Percentiles rank a stretch among this genome's conserved stretches.
Conservation (phyloP, 2,888 invertebrate species). For the Isotomurus palustris region DNA sequence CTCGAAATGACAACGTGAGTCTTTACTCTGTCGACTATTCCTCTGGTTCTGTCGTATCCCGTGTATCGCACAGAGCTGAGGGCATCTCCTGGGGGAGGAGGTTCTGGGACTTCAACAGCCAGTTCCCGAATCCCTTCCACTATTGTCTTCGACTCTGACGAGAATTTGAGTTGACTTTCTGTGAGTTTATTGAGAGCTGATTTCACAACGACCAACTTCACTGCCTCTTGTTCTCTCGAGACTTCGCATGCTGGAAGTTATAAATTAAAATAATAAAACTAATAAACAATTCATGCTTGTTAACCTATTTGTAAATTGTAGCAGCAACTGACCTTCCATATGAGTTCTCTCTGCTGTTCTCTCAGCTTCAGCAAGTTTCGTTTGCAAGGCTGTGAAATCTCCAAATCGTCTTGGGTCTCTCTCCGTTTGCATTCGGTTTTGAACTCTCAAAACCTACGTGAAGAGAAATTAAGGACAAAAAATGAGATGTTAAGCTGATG, state of each 20-base stretch:
- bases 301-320: not conserved
- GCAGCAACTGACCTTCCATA: slow-evolving; percentile 51
- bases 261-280: not conserved
- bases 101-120: slow-evolving; percentile 53
- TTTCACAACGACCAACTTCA: slow-evolving; percentile 54
- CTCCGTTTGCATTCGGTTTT: slow-evolving; percentile 37
- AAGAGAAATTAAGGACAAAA: slow-evolving; percentile 6
- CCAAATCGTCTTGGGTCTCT: slow-evolving; percentile 45
- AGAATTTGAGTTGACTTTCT: slow-evolving; percentile 54
- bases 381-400: slow-evolving; percentile 52
- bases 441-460: slow-evolving; percentile 42
- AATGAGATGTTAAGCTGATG: not conserved
- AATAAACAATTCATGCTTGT: not conserved
- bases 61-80: slow-evolving; percentile 42
- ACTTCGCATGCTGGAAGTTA: slow-evolving; percentile 52
- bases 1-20: slow-evolving; percentile 17
- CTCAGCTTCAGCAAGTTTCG: slow-evolving; percentile 52
- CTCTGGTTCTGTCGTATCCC: slow-evolving; percentile 37
- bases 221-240: slow-evolving; percentile 54
- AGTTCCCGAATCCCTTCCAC: slow-evolving; percentile 54
- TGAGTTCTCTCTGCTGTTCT: slow-evolving; percentile 53
- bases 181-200: slow-evolving; percentile 54
- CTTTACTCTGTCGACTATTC: slow-evolving; percentile 37
- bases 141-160: slow-evolving; percentile 53
- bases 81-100: slow-evolving; percentile 44